Evolutionary conservation across 2,113 vertebrate genomes (phyloP), one percentile per base, ranked within the genome.

Genomic region (Asarcornis scutulata): DNA sequence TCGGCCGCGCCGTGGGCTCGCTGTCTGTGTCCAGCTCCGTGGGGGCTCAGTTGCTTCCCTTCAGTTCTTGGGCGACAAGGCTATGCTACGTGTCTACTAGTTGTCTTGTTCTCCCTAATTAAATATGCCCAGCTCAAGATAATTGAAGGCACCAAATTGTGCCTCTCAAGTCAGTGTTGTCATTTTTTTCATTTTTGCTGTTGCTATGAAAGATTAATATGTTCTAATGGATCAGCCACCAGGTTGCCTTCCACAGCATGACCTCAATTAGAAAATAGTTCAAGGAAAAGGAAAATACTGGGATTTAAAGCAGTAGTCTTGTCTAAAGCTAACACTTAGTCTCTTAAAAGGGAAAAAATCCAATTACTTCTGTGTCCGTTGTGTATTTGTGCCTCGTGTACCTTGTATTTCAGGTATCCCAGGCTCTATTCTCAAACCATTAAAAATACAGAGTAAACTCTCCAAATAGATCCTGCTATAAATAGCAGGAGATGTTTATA

Each of bases 231-330:
- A 17, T 71, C 53, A 66, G 27, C 69, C 17, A 10, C 53, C 66
- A 72, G 72, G 44, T n/a, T 52, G 59, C 32, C 34, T 78, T 59
- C 48, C 2, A 13, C 60, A 64, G 83, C 63, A 17, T 67, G 62
- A 74, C 93, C 71, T 91, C 93, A 96, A 62, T 86, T 88, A 91
- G 63, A 95, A 96, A 88, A 88, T 58, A 85, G 91, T 92, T 97
- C 96, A 92, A 92, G 83, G 81, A 88, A 92, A 92, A 72, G 83
- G 64, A 86, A 46, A 67, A 80, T 20, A 62, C 48, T 71, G 79
- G 72, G 44, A 90, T 87, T 59, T 68, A 86, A 86, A 81, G 52
- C 84, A 71, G 53, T 55, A 77, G 58, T 68, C 64, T 62, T 55
- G 11, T 86, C 76, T 63, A 75, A 74, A 76, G 63, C 36, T 55